Percentiles rank a stretch among this genome's conserved stretches.
Conservation (phyloP, 2,113 vertebrate species). For the Emydocephalus ijimae region DNA sequence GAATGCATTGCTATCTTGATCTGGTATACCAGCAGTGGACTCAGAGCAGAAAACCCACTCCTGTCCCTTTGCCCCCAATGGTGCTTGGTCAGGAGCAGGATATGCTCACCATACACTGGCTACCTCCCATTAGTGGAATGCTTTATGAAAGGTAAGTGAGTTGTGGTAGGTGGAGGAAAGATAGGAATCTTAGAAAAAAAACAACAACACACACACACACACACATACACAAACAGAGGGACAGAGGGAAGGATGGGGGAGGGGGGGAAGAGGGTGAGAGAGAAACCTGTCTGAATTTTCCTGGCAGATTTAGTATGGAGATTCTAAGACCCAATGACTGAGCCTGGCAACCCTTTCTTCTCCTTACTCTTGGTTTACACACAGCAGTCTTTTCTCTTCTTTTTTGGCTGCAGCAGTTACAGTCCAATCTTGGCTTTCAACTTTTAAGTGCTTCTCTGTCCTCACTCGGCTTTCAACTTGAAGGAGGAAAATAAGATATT, state of each 20-base stretch:
- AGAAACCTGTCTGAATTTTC: neutral
- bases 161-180: accelerated
- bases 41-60: conserved; percentile 71
- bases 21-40: conserved; percentile 91
- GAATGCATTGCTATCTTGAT: conserved; percentile 97
- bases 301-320: neutral
- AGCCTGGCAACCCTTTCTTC: no score
- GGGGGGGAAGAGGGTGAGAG: neutral
- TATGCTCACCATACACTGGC: conserved; percentile 88
- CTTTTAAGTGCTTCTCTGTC: neutral
- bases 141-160: conserved; percentile 84
- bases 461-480: neutral
- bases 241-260: neutral
- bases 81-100: conserved; percentile 76
- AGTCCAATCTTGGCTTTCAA: neutral
- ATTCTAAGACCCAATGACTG: neutral
- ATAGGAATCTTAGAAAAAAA: accelerated
- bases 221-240: neutral
- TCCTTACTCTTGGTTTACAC: neutral
- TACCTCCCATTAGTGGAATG: conserved; percentile 81
- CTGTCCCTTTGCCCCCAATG: conserved; percentile 83
- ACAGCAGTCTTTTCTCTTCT: neutral
- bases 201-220: no score
- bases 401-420: neutral
- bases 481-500: neutral